phyloP scores from a whole-genome alignment of 2,797 vertebrate genomes.

The Anisognathus igniventris region DNA sequence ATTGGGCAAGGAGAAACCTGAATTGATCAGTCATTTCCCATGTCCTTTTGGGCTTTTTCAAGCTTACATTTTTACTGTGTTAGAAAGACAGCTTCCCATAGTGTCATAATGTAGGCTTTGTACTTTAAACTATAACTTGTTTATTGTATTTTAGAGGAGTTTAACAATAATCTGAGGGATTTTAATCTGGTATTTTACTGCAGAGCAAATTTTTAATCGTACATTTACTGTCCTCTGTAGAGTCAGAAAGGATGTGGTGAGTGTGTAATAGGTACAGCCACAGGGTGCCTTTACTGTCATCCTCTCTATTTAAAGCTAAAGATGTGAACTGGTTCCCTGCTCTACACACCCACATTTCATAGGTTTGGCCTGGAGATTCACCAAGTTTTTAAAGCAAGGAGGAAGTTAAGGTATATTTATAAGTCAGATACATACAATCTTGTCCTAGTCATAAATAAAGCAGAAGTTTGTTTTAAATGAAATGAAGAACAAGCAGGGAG shows the following conservation, averaged over 20 bases:
- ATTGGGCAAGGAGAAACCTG: neutral
- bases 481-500: neutral
- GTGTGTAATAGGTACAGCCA: neutral
- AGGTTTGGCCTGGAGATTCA: neutral
- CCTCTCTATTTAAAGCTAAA: neutral
- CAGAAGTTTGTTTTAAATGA: neutral
- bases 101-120: too few relatives aligned
- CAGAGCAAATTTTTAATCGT: neutral
- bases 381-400: neutral
- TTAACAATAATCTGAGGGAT: neutral
- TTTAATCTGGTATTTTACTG: neutral
- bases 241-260: neutral
- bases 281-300: neutral
- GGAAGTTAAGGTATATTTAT: neutral
- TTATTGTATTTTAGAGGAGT: neutral
- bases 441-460: neutral
- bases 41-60: neutral
- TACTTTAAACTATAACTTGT: neutral
- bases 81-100: neutral
- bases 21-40: neutral
- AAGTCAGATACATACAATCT: neutral
- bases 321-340: neutral
- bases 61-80: neutral
- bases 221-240: neutral
- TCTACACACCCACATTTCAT: neutral